Base-by-base conservation (phyloP, 2,888 invertebrate species). In the Furcula furcula region DNA sequence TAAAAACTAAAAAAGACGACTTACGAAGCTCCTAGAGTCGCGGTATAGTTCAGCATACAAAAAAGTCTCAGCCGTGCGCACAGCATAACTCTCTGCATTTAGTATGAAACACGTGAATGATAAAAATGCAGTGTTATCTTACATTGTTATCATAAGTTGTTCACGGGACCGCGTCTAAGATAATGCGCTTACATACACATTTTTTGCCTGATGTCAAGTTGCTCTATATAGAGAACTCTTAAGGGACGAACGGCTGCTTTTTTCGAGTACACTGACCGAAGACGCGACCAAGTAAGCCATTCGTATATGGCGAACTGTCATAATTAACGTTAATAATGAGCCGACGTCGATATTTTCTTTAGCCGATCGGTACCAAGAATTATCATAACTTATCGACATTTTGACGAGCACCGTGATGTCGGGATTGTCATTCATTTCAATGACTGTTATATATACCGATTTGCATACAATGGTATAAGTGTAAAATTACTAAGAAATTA, bases 321-420 rank as follows among this genome's bases (percentile, higher is more conserved):
- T 87, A 87, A 88, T 88, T 87, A 86, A 86, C 77, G 70, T 75
- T 77, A 78, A 79, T 84, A 84, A 85, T 80, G 85, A 77, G 75
- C 44, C 62, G 71, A 61, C 57, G 60, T 70, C 69, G 74, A 76
- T 74, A 76, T 75, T 60, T 64, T 81, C 80, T 82, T 80, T 83
- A 63, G n/a, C n/a, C n/a, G n/a, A n/a, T 64, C 52, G 62, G 58
- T 77, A 70, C 76, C 45, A 54, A 68, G 77, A 81, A 79, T 71
- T 67, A 67, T 84, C 79, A 84, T 86, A 84, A 80, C 73, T 80
- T 82, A 72, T 76, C 76, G 77, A 77, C 71, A 76, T 71, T 73
- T 65, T 67, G 66, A 71, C 63, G 60, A 61, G 59, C 53, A 45
- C 50, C 55, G 52, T 61, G 59, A 62, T 55, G 57, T 55, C 58